phyloP scores from a whole-genome alignment of 2,113 vertebrate species.

The Polypterus bichir region DNA sequence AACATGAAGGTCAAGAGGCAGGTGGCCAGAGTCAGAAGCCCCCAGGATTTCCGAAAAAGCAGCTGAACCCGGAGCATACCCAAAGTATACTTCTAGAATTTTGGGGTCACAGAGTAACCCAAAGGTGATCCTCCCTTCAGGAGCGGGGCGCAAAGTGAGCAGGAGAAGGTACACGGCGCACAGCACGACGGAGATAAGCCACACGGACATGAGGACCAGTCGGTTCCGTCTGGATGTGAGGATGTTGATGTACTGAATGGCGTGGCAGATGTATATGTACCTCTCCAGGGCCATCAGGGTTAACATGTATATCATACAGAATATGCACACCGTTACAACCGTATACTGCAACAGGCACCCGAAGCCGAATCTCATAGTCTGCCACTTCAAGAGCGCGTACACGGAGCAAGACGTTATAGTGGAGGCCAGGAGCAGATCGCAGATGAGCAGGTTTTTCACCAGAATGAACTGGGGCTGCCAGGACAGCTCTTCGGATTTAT shows the following conservation, averaged over 20 bases:
- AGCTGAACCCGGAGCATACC: slow-evolving; percentile 26
- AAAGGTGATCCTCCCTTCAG: background rate
- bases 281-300: slow-evolving; percentile 42
- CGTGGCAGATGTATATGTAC: slow-evolving; percentile 39
- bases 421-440: no score
- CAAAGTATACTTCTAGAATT: slow-evolving; percentile 31
- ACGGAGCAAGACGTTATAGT: no score
- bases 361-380: no score
- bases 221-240: slow-evolving; percentile 24
- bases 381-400: no score
- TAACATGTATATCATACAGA: slow-evolving; percentile 30
- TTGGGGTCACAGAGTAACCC: slow-evolving; percentile 39
- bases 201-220: slow-evolving; percentile 19
- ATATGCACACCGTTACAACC: no score
- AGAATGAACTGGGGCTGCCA: slow-evolving; percentile 34
- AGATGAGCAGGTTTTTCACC: slow-evolving; percentile 32
- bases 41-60: slow-evolving; percentile 22
- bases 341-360: no score
- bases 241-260: slow-evolving; percentile 31
- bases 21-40: slow-evolving; percentile 14
- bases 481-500: slow-evolving; percentile 26
- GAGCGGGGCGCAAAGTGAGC: slow-evolving; percentile 8
- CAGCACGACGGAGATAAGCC: slow-evolving; percentile 24
- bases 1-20: slow-evolving; percentile 28
- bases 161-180: slow-evolving; percentile 10